Percentiles rank a stretch among this genome's conserved stretches.
These are phyloP conservation scores for Illadopsis cleaveri DNA, from an alignment of 2,113 vertebrate species.

Conservation along the genomic window DNA sequence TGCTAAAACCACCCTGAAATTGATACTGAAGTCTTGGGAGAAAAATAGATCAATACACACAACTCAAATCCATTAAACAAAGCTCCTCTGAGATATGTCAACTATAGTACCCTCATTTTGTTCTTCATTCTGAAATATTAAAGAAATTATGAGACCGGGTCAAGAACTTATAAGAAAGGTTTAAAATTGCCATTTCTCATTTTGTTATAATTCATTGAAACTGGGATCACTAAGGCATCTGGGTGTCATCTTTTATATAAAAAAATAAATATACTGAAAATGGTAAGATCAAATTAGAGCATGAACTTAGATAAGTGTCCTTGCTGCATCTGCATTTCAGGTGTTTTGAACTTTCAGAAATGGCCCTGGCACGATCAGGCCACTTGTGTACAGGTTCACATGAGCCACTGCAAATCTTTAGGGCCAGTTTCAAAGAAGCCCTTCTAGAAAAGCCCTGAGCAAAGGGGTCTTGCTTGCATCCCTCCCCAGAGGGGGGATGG, in stretches of 20 bases:
- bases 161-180: background rate
- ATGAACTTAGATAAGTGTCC: background rate
- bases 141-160: background rate
- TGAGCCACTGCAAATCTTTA: background rate
- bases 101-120: slow-evolving; percentile 1
- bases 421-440: background rate
- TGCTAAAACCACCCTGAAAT: slow-evolving; percentile 10
- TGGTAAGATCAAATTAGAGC: background rate
- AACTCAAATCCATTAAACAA: slow-evolving; percentile 23
- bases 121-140: slow-evolving; percentile 4
- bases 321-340: rapidly evolving
- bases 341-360: background rate
- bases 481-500: rapidly evolving
- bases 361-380: rapidly evolving
- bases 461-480: background rate
- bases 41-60: background rate
- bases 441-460: background rate
- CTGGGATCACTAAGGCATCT: background rate
- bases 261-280: background rate
- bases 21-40: slow-evolving; percentile 14
- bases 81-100: background rate
- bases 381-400: rapidly evolving
- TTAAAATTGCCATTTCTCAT: background rate
- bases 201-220: background rate
- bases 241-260: background rate